Base-by-base conservation (phyloP, 1,140 invertebrate species). In the Colletes gigas region DNA sequence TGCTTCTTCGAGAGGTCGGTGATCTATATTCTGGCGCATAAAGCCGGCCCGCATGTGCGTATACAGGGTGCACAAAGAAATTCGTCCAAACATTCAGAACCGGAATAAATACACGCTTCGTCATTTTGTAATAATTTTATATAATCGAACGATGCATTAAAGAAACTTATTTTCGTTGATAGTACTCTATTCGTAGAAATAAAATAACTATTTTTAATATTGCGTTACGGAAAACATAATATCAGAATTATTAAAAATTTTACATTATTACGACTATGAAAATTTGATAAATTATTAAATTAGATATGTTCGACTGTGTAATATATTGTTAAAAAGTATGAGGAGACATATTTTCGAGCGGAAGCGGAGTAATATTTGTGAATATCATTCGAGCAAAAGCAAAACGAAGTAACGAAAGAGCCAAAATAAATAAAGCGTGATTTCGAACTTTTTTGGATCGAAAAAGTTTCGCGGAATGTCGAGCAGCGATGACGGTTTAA, bases 1-100 rank as follows among this genome's bases (percentile, higher is more conserved):
- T 30, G 63, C 57, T 70, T 80, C 60, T 76, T 84, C 78, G 55
- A 65, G 30, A 54, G 69, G 41, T 75, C 62, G 54, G 19, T 54
- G 73, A 59, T 41, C n/a, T 15, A 59, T 39, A 79, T 44, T 54
- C 72, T n/a, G 44, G 47, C 6, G 47, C 17, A 55, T 12, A 50
- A 44, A 54, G n/a, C 62, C 10, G 19, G 47, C 65, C 73, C 60
- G 47, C 41, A 17, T 54, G 30, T 63, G n/a, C 30, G 30, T 17
- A 55, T 19, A 44, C 39, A 47, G n/a, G 9, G 30, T 0, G 5
- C 15, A 50, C 62, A 50, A 50, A 50, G 6, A 50, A 50, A 50
- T 50, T 50, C 10, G 8, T 50, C 50, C 50, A 60, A 59, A 19
- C 10, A 19, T 8, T 59, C 2, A 30, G 30, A 30, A 30, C 30